Conservation (phyloP, 2,888 invertebrate genomes). For the Ephialtes manifestator region DNA sequence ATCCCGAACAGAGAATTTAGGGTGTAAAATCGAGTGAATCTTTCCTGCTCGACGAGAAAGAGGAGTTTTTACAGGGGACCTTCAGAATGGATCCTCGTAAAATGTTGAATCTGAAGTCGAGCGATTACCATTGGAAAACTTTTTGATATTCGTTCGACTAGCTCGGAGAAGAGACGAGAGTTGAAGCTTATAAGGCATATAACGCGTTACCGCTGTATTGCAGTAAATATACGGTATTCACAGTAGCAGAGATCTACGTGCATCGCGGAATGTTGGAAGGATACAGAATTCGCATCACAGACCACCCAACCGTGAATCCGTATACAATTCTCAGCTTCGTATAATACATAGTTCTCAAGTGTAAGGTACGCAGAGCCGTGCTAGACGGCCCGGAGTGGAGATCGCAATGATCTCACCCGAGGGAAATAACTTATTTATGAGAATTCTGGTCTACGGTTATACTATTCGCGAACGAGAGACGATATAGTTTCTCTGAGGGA, state of each 20-base stretch:
- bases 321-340: constrained; percentile 52
- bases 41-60: neutral
- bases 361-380: constrained; percentile 58
- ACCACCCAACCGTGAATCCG: constrained; percentile 56
- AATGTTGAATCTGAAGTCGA: constrained; percentile 16
- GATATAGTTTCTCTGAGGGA: constrained; percentile 28
- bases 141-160: constrained; percentile 30
- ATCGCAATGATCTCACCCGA: constrained; percentile 71
- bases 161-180: constrained; percentile 4
- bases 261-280: constrained; percentile 16
- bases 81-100: constrained; percentile 8
- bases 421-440: constrained; percentile 78
- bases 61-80: neutral
- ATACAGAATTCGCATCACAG: constrained; percentile 50
- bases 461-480: constrained; percentile 49
- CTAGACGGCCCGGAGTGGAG: constrained; percentile 60
- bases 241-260: constrained; percentile 52
- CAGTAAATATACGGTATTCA: neutral
- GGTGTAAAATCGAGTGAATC: neutral
- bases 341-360: constrained; percentile 57
- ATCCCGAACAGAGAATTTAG: neutral
- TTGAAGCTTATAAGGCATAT: neutral
- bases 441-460: constrained; percentile 64
- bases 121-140: constrained; percentile 29
- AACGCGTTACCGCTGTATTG: neutral